A percentile compares a stretch with the other conserved stretches of the same genome.
Conservation (phyloP, 2,797 vertebrate species). For the Galaxias olidus region DNA sequence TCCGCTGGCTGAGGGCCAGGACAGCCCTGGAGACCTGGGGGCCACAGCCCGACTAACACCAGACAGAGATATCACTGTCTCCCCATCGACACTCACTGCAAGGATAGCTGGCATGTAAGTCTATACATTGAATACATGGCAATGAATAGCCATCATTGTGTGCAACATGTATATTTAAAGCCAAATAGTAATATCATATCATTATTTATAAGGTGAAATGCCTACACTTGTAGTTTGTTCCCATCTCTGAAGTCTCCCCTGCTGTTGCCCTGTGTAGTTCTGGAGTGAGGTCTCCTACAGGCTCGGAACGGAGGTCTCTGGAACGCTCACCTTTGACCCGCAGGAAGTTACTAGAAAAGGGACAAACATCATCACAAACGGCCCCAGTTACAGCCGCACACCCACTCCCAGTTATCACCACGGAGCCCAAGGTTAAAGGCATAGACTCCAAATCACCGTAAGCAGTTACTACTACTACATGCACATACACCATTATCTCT, state of each 20-base stretch:
- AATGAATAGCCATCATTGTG: too few relatives aligned
- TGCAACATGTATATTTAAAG: background rate
- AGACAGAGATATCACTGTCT: conserved; percentile 78
- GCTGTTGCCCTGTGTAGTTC: conserved; percentile 38
- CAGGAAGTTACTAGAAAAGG: conserved; percentile 83
- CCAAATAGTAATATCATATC: too few relatives aligned
- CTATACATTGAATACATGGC: conserved; percentile 28
- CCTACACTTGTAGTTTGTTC: background rate
- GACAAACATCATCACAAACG: conserved; percentile 65
- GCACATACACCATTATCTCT: background rate
- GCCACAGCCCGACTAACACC: conserved; percentile 66
- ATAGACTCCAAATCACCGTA: conserved; percentile 54
- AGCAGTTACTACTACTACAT: conserved; percentile 14
- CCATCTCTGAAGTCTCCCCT: background rate
- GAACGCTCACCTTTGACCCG: conserved; percentile 87
- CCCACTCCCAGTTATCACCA: conserved; percentile 60
- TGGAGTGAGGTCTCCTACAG: conserved; percentile 80
- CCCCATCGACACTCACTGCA: conserved; percentile 79
- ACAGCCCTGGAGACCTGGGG: conserved; percentile 67
- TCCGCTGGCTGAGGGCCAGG: conserved; percentile 76
- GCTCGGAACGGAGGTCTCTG: conserved; percentile 79
- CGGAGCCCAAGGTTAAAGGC: conserved; percentile 51
- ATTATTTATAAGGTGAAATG: too few relatives aligned
- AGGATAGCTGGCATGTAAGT: conserved; percentile 88
- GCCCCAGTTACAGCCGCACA: conserved; percentile 73